Evolutionary conservation across 2,797 vertebrate genomes (phyloP).

Genomic region (Micromesistius poutassou): DNA sequence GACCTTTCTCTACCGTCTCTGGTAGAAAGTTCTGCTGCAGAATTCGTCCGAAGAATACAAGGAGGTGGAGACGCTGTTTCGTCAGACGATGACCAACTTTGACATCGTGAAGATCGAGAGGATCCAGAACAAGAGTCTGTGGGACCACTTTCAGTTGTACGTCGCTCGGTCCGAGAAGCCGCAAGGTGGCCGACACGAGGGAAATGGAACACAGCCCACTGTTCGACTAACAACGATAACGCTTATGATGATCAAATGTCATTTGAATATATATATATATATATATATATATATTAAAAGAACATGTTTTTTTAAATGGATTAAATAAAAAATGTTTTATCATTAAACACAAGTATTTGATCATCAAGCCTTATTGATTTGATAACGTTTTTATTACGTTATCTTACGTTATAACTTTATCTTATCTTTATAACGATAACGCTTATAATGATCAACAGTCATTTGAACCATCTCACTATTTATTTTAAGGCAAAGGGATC

Average conservation of each 20-base stretch:
- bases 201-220: background rate
- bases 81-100: slow-evolving; percentile 72
- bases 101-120: slow-evolving; percentile 66
- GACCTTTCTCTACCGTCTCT: background rate
- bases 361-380: too few relatives aligned
- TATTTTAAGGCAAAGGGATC: slow-evolving; percentile 89
- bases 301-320: background rate
- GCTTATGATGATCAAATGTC: too few relatives aligned
- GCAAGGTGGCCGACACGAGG: background rate
- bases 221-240: background rate
- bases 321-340: too few relatives aligned
- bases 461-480: background rate
- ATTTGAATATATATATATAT: too few relatives aligned
- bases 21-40: slow-evolving; percentile 55
- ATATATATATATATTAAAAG: too few relatives aligned
- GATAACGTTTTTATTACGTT: too few relatives aligned
- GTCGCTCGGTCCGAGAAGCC: slow-evolving; percentile 35
- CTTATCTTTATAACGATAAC: too few relatives aligned
- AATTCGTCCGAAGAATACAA: slow-evolving; percentile 64
- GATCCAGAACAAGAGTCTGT: slow-evolving; percentile 76
- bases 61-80: slow-evolving; percentile 68
- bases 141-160: slow-evolving; percentile 84
- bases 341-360: too few relatives aligned
- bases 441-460: too few relatives aligned
- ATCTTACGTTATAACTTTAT: too few relatives aligned